These are phyloP conservation scores for Orbicella faveolata DNA, from an alignment of 64 coral and sea anemone species.

Conservation along the genomic window DNA sequence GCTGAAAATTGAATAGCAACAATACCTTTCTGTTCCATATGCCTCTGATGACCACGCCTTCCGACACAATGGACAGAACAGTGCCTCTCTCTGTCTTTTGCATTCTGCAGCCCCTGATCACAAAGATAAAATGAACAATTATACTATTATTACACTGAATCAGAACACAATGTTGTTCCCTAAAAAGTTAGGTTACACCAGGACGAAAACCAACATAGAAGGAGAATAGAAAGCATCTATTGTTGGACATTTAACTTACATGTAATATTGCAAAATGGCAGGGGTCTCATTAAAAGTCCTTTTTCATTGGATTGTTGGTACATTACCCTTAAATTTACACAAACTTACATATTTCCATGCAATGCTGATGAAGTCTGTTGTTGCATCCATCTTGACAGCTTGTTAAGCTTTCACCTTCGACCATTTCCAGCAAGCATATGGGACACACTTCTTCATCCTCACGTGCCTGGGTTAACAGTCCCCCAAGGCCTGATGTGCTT, in stretches of 20 bases:
- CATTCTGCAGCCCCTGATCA: conserved; percentile 91
- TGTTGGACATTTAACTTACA: no score
- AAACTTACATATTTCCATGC: conserved; percentile 98
- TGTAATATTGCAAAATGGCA: no score
- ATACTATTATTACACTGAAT: no score
- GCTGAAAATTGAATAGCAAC: neutral
- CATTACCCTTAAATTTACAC: no score
- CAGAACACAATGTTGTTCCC: no score
- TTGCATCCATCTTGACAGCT: conserved; percentile 88
- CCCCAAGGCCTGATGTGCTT: conserved; percentile 24
- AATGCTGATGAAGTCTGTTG: conserved; percentile 95
- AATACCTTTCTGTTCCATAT: conserved; percentile 44
- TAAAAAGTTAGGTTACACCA: no score
- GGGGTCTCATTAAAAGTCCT: no score
- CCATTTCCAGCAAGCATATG: conserved; percentile 98
- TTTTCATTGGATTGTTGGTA: no score
- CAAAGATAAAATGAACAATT: neutral
- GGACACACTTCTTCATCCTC: conserved; percentile 96
- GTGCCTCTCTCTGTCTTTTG: conserved; percentile 76
- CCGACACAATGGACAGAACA: conserved; percentile 90
- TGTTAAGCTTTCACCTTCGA: conserved; percentile 94
- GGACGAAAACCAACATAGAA: no score
- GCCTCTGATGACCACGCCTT: conserved; percentile 74
- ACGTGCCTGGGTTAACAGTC: neutral
- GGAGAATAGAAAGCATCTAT: no score